Base-by-base conservation (phyloP, 1,140 invertebrate species). In the Trichonephila inaurata region DNA sequence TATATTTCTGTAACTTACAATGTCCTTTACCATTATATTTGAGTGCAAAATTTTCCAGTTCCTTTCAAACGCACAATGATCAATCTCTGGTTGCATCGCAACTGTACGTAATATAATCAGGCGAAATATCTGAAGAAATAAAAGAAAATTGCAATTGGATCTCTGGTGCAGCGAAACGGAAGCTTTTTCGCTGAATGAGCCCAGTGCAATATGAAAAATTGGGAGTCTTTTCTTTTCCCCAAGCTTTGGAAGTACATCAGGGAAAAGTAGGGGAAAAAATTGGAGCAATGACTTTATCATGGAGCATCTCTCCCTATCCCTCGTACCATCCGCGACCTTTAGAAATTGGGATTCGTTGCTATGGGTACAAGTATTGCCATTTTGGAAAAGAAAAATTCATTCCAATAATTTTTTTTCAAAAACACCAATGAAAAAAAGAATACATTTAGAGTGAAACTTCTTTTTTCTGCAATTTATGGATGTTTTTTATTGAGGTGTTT, bases 221-320 rank as follows among this genome's bases (percentile, higher is more conserved):
- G 86, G 60, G 44, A 85, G 69, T 7, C 86, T 88, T 88, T 66
- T 88, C 60, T 88, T 61, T 88, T 61, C 28, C 24, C n/a, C 4
- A 19, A 40, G 19, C 8, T 18, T 85, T 60, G 21, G 82, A 85
- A 61, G 82, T 88, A n/a, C 86, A 64, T 88, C 28, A 77, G 28
- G 19, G 28, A 77, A 77, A 69, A 24, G 64, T n/a, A 24, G 64
- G 6, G 6, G 28, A 28, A 88, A 40, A 58, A 88, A 88, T 24
- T 83, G 51, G 51, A 64, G 82, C 86, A 66, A 88, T 88, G 86
- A 88, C 86, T 88, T 85, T 85, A 88, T 88, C 62, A 88, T 88
- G 64, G 86, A 66, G 61, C n/a, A 66, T 62, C 28, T 64, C 21
- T 64, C 51, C 10, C 62, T n/a, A 3, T 18, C 62, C 19, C 7